A percentile compares a stretch with the other conserved stretches of the same genome.
These are phyloP conservation scores for Rhizoglyphus robini DNA, from an alignment of 1,140 invertebrate species.

Conservation along the genomic window DNA sequence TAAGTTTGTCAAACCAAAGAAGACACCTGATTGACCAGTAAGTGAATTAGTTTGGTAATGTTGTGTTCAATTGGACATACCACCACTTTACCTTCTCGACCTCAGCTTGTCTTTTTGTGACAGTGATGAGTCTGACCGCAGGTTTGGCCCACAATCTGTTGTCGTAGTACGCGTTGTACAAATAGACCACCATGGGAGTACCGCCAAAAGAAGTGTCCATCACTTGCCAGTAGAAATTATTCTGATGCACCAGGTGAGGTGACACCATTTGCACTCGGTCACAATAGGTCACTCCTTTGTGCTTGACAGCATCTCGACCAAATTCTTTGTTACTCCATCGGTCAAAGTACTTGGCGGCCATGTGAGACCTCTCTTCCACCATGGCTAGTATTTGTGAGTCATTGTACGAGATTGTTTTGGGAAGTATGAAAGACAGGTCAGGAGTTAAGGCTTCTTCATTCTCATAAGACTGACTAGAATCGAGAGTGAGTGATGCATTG, in stretches of 20 bases:
- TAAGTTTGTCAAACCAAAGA: constrained; percentile 72
- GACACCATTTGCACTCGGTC: not conserved
- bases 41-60: not conserved
- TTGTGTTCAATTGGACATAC: not conserved
- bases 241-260: constrained; percentile 30
- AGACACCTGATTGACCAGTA: constrained; percentile 43
- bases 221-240: constrained; percentile 78
- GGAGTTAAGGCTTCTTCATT: no score
- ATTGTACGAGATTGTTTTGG: not conserved
- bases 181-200: constrained; percentile 44
- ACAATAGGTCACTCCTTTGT: not conserved
- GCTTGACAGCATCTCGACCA: not conserved
- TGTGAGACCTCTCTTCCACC: not conserved
- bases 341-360: not conserved
- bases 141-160: constrained; percentile 55
- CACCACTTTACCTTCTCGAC: constrained; percentile 45
- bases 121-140: constrained; percentile 65
- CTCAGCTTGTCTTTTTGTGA: constrained; percentile 74
- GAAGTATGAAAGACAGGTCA: no score
- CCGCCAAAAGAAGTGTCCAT: constrained; percentile 45
- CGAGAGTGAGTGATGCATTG: no score
- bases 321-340: not conserved
- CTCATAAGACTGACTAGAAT: no score
- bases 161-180: constrained; percentile 78
- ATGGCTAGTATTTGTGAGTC: not conserved